Percentiles rank a stretch among this genome's conserved stretches.
Conservation (phyloP, 2,888 invertebrate species). For the Osmoderma eremita region DNA sequence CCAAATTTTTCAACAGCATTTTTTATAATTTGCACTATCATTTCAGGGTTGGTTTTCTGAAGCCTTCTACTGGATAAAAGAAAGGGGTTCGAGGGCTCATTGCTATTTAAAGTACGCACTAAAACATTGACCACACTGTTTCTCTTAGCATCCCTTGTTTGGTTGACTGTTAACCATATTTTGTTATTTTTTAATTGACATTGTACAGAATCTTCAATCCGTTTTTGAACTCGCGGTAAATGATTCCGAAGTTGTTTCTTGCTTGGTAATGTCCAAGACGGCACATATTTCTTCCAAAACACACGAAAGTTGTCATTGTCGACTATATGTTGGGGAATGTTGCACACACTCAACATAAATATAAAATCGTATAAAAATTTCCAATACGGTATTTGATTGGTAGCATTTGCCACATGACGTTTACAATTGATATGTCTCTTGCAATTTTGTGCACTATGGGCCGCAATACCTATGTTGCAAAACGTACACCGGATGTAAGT, state of each 20-base stretch:
- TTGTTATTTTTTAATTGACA: neutral
- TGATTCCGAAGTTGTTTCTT: neutral
- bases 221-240: neutral
- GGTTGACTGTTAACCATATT: neutral
- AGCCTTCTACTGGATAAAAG: conserved; percentile 1
- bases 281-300: neutral
- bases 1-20: neutral
- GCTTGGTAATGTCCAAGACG: neutral
- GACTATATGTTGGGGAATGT: neutral
- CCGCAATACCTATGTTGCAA: neutral
- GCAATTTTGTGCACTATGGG: neutral
- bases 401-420: neutral
- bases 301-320: neutral
- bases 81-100: neutral
- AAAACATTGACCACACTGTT: neutral
- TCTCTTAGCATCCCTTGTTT: neutral
- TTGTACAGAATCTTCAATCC: neutral
- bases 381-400: neutral
- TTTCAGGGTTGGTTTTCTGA: neutral
- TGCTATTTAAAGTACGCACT: conserved; percentile 3
- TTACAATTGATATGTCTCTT: neutral
- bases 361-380: conserved; percentile 4
- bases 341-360: neutral
- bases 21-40: neutral
- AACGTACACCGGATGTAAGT: neutral